A percentile compares a stretch with the other conserved stretches of the same genome.
Conservation (phyloP, 1,140 invertebrate genomes). For the Microplitis mediator region DNA sequence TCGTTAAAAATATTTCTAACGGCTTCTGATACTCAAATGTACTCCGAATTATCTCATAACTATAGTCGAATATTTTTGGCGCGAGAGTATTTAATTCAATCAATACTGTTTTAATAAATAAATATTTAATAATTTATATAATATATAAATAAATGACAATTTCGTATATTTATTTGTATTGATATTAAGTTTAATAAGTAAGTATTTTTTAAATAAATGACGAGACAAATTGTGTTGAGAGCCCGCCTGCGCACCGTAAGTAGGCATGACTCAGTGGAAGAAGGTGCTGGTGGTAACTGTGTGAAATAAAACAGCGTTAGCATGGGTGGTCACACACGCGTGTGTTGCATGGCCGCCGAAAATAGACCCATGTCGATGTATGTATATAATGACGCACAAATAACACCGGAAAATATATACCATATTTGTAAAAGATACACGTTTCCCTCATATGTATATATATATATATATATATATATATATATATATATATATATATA, state of each 20-base stretch:
- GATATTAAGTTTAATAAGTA: too few relatives aligned
- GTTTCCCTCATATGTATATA: background rate
- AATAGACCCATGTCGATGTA: slow-evolving; percentile 14
- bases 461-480: background rate
- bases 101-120: too few relatives aligned
- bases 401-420: slow-evolving; percentile 26
- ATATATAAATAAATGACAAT: too few relatives aligned
- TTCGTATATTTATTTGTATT: too few relatives aligned
- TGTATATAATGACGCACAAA: background rate
- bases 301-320: slow-evolving; percentile 22
- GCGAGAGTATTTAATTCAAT: too few relatives aligned
- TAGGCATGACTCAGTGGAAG: slow-evolving; percentile 31
- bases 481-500: background rate
- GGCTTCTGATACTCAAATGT: too few relatives aligned
- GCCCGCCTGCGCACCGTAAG: slow-evolving; percentile 23
- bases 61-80: too few relatives aligned
- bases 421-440: slow-evolving; percentile 6
- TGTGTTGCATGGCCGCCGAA: slow-evolving; percentile 19
- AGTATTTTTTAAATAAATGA: slow-evolving; percentile 5
- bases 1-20: too few relatives aligned
- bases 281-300: slow-evolving; percentile 27
- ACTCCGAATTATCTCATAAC: too few relatives aligned
- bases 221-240: background rate
- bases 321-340: slow-evolving; percentile 17
- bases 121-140: too few relatives aligned